Evolutionary conservation across 2,888 invertebrate species (phyloP).

Genomic region (Noctua janthina): DNA sequence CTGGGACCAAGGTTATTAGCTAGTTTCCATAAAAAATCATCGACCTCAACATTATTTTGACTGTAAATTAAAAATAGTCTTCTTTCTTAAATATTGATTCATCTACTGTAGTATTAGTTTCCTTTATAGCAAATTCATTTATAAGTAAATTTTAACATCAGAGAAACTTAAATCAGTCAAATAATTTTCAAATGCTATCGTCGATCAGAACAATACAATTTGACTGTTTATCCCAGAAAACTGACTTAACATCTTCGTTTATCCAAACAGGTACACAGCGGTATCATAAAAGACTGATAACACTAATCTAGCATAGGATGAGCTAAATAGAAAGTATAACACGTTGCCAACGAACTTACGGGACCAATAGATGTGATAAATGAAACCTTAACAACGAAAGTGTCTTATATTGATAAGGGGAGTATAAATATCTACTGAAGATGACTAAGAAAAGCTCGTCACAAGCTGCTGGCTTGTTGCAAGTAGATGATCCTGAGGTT

Average conservation of each 20-base stretch:
- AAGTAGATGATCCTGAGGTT: conserved; percentile 65
- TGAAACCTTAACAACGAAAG: conserved; percentile 29
- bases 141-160: background rate
- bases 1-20: no score
- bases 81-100: no score
- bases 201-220: conserved; percentile 30
- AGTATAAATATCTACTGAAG: conserved; percentile 9
- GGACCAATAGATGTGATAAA: conserved; percentile 53
- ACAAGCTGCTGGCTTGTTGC: conserved; percentile 52
- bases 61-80: no score
- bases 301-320: conserved; percentile 34
- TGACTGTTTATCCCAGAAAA: conserved; percentile 9
- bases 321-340: conserved; percentile 41
- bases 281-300: conserved; percentile 61
- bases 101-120: no score
- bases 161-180: no score
- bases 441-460: conserved; percentile 59
- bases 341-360: conserved; percentile 33
- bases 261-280: conserved; percentile 51
- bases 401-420: conserved; percentile 41
- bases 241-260: conserved; percentile 28
- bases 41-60: no score
- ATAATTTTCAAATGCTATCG: conserved; percentile 6
- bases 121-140: background rate
- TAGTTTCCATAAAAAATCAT: no score